Evolutionary conservation across 2,888 invertebrate genomes (phyloP).

Genomic region (Eristalis arbustorum): DNA sequence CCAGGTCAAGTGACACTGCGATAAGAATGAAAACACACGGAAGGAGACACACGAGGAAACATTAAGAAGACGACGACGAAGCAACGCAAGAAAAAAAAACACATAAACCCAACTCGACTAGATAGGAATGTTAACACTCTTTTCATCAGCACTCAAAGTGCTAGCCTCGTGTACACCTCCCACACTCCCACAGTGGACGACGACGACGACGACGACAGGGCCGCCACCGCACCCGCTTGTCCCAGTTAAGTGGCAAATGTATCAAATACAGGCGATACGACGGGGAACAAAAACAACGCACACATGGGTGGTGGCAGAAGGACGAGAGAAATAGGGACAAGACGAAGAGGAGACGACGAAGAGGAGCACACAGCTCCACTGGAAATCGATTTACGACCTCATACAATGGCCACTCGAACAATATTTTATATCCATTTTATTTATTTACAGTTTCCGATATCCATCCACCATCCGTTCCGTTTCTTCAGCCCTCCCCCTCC

Average conservation of each 20-base stretch:
- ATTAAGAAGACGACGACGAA: conserved; percentile 46
- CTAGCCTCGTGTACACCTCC: background rate
- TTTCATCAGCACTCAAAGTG: background rate
- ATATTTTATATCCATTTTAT: conserved; percentile 70
- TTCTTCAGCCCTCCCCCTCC: background rate
- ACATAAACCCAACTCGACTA: conserved; percentile 14
- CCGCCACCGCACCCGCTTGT: conserved; percentile 1
- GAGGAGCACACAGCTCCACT: conserved; percentile 13
- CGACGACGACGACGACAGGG: background rate
- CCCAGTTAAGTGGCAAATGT: conserved; percentile 56
- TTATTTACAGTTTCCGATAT: conserved; percentile 69
- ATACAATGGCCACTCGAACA: conserved; percentile 68
- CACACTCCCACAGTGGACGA: background rate
- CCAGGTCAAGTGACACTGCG: conserved; percentile 62
- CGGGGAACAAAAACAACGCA: conserved; percentile 3
- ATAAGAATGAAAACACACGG: conserved; percentile 55
- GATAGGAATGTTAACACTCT: conserved; percentile 58
- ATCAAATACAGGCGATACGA: conserved; percentile 3
- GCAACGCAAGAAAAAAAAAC: conserved; percentile 8
- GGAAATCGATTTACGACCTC: conserved; percentile 68
- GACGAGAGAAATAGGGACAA: background rate
- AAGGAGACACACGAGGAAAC: conserved; percentile 59
- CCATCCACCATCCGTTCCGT: conserved; percentile 19
- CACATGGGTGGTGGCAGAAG: background rate
- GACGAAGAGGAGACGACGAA: background rate